These are phyloP conservation scores for Embidobia sp. DNA, from an alignment of 2,888 invertebrate species.

Conservation along the genomic window DNA sequence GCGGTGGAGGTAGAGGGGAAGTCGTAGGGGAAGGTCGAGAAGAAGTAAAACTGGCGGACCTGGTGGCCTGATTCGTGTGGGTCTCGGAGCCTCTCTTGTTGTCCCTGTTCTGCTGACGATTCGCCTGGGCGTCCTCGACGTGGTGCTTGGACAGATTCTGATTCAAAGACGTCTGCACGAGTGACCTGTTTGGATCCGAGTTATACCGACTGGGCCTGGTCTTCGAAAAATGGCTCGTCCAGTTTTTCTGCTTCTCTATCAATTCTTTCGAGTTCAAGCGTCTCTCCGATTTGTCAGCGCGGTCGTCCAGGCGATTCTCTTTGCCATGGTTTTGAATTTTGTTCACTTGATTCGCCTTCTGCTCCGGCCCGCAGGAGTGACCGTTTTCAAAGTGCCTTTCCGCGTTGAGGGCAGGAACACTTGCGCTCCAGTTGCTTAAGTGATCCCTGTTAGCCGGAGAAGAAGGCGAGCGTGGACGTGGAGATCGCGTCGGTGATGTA, in stretches of 20 bases:
- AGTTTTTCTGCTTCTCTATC: slow-evolving; percentile 95
- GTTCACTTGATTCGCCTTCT: slow-evolving; percentile 32
- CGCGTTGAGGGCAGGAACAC: slow-evolving; percentile 82
- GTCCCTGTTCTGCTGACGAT: slow-evolving; percentile 30
- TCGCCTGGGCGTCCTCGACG: slow-evolving; percentile 60
- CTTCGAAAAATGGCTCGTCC: slow-evolving; percentile 95
- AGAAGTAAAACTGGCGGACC: slow-evolving; percentile 85
- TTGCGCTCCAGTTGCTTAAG: slow-evolving; percentile 83
- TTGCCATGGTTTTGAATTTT: slow-evolving; percentile 71
- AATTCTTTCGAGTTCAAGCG: slow-evolving; percentile 92
- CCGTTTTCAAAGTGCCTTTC: slow-evolving; percentile 79
- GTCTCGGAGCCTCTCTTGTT: slow-evolving; percentile 62
- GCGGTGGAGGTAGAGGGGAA: slow-evolving; percentile 82
- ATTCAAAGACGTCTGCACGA: slow-evolving; percentile 80
- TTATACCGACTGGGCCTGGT: slow-evolving; percentile 85
- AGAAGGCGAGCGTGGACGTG: slow-evolving; percentile 80
- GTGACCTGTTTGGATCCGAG: slow-evolving; percentile 85
- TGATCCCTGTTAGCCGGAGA: slow-evolving; percentile 80
- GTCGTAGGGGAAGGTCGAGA: slow-evolving; percentile 81
- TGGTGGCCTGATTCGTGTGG: slow-evolving; percentile 79
- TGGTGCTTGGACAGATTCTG: slow-evolving; percentile 73
- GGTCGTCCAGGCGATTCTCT: slow-evolving; percentile 82
- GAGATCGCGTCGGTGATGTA: slow-evolving; percentile 83
- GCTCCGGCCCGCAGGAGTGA: slow-evolving; percentile 69
- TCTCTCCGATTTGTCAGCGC: slow-evolving; percentile 88